Base-by-base conservation (phyloP, 1,140 invertebrate genomes). In the Macrosteles quadrilineatus region DNA sequence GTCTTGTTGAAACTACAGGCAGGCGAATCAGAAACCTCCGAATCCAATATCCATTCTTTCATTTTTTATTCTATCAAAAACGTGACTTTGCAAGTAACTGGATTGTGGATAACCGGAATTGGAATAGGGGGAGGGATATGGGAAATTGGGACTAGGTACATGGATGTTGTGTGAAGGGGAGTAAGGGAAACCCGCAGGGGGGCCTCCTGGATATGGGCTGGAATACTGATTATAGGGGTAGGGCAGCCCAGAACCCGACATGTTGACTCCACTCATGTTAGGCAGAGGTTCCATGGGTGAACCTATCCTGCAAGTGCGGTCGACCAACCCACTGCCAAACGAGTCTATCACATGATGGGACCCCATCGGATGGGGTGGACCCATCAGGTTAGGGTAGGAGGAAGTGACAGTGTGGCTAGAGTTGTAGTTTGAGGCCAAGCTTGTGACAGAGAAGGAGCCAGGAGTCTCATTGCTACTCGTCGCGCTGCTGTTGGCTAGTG, bases 101-200 rank as follows among this genome's bases (percentile, higher is more conserved):
- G 81, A 78, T 66, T 83, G 81, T 64, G 82, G 80, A 75, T 83
- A 81, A 71, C 80, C 78, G 23, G 81, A 80, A 65, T 79, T 77
- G 27, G 77, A 75, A 65, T 81, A 81, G 6, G 80, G 79, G 19
- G 78, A 77, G 14, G 80, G 78, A 73, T 85, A 85, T 6, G 83
- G 83, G 77, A 85, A 85, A 71, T 84, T 84, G 21, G 84, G 84
- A 73, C 81, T 83, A 67, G 84, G 84, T 73, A 85, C 78, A 72
- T 85, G 84, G 69, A 85, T 79, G 71, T 82, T 79, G 29, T 83
- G 81, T 2, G 80, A 75, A 64, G 81, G 77, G 4, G 79, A 77
- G 69, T 74, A 73, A 47, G 68, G 50, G 32, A 72, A 74, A 9
- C 73, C 73, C 59, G 68, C 21, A 47, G 80, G 77, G 63, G 80